Percentiles rank a stretch among this genome's conserved stretches.
phyloP scores from a whole-genome alignment of 2,113 vertebrate species.

The Brachypodius melanocephalos region DNA sequence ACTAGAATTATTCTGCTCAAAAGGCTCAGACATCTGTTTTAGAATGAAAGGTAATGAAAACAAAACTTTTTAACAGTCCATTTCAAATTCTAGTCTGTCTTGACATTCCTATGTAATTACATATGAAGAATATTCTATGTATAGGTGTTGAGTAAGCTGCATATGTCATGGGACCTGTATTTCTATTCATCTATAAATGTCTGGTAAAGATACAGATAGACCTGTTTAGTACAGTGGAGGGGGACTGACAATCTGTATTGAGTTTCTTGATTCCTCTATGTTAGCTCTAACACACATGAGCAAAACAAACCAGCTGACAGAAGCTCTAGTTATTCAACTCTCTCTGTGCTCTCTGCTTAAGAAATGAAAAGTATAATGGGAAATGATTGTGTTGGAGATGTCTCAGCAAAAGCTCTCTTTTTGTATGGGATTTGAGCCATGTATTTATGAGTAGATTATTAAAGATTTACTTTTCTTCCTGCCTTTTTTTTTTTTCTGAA shows the following conservation, averaged over 20 bases:
- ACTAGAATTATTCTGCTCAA: background rate
- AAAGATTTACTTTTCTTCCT: background rate
- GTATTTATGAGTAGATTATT: background rate
- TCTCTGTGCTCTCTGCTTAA: background rate
- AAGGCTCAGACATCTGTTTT: background rate
- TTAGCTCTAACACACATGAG: background rate
- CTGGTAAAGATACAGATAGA: background rate
- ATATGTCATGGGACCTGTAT: rapidly evolving
- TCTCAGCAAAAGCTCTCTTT: background rate
- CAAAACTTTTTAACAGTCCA: background rate
- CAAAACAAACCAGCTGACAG: background rate
- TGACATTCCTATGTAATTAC: background rate
- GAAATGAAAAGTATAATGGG: background rate
- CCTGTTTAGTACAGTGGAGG: background rate
- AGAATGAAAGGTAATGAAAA: background rate
- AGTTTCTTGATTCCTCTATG: background rate
- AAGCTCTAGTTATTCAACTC: background rate
- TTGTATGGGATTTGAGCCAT: background rate
- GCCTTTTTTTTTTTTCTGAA: background rate
- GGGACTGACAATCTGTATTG: background rate
- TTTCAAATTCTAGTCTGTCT: background rate
- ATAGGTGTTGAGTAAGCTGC: background rate
- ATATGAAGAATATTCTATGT: background rate
- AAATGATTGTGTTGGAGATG: background rate
- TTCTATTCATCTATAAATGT: background rate